Base-by-base conservation (phyloP, 2,797 vertebrate species). In the Phoebastria nigripes region DNA sequence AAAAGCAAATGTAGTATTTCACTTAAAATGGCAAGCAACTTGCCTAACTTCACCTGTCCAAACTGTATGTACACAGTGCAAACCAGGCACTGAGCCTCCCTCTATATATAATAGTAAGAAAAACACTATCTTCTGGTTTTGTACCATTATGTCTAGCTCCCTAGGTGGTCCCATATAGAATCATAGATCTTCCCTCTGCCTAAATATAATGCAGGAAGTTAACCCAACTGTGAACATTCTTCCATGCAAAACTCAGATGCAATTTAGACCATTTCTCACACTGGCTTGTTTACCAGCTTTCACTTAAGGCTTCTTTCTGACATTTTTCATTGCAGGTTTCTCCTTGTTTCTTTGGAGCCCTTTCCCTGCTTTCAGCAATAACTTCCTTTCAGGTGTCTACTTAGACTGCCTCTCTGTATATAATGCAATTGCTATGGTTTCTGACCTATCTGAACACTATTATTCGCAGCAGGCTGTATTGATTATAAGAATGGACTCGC, bases 41-140 rank as follows among this genome's bases (percentile, higher is more conserved):
- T 7, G 5, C 4, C 2, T 49, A 51, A 69, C 1, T 77, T 49
- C n/a, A 58, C 8, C 33, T 29, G 8, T 29, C 41, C 8, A 8
- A 71, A 71, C n/a, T 1, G 0, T 19, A 41, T 1, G 4, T 12
- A 56, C 14, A 13, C 4, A 73, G 20, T 7, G 42, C 31, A 88
- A 88, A 80, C 8, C 31, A 67, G 47, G 2, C 29, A 78, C 29
- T 22, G 7, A 74, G 11, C 3, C 3, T 74, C 22, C 15, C 20
- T 73, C 15, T 51, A 33, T 16, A 44, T 5, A 35, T 0, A 83
- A 21, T 3, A 52, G 2, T 9, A 71, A 70, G 25, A 71, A 67
- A 69, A 94, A 59, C 7, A 51, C 2, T 42, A 4, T 28, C 8
- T 66, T 79, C 16, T 2, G 5, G 5, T 6, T 42, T 73, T 78